Conservation (phyloP, 2,113 vertebrate genomes). For the Pogona vitticeps region DNA sequence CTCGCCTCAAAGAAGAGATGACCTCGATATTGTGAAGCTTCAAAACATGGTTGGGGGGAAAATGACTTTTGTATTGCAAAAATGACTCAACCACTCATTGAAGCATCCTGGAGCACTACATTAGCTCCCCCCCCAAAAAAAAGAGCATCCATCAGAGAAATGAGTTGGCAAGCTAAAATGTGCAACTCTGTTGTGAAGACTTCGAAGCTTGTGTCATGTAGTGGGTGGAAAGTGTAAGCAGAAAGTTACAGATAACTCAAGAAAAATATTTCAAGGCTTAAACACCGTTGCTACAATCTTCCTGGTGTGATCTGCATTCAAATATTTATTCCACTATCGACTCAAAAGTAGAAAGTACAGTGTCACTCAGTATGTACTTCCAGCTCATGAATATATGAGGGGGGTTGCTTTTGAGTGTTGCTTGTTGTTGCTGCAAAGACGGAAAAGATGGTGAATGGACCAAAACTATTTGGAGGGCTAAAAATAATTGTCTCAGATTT, state of each 20-base stretch:
- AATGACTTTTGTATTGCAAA: no score
- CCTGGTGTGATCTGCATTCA: constrained; percentile 1
- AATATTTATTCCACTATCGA: constrained; percentile 20
- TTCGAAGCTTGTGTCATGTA: constrained; percentile 2
- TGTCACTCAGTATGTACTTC: neutral
- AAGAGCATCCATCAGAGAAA: constrained; percentile 25
- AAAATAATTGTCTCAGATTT: neutral
- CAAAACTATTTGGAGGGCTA: neutral
- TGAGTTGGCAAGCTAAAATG: constrained; percentile 6
- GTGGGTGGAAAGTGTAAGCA: neutral
- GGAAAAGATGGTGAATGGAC: neutral
- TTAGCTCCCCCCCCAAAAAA: constrained; percentile 27
- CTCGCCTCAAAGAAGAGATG: no score
- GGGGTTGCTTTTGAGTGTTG: neutral
- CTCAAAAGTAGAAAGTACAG: neutral
- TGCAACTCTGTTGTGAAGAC: neutral
- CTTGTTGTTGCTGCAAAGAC: neutral
- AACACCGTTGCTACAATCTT: neutral
- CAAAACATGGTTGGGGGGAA: no score
- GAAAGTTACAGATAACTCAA: neutral
- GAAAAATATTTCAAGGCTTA: neutral
- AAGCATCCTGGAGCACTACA: neutral
- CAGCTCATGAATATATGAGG: neutral
- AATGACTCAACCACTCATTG: constrained; percentile 49
- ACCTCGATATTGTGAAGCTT: no score